Evolutionary conservation across 2,888 invertebrate species (phyloP).

Genomic region (Heliconius sara): DNA sequence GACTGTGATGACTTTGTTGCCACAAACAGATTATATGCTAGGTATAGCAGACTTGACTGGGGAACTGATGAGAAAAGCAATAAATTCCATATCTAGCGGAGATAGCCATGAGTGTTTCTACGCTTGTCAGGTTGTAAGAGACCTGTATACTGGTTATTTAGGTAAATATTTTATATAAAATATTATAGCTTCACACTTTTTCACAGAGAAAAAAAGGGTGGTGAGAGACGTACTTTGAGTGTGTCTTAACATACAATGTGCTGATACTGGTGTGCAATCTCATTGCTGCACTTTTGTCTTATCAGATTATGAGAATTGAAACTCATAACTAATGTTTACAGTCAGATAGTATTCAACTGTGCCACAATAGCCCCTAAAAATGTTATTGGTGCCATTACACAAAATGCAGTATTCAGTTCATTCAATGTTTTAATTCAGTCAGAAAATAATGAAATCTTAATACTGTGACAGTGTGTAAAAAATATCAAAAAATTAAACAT

Average conservation of each 20-base stretch:
- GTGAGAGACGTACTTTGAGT: neutral
- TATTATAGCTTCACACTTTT: neutral
- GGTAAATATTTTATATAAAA: constrained; percentile 63
- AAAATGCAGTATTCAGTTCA: too few species aligned
- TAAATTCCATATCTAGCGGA: constrained; percentile 91
- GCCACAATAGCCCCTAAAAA: neutral
- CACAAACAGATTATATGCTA: constrained; percentile 85
- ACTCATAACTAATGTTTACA: too few species aligned
- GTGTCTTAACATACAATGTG: neutral
- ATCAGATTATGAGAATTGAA: too few species aligned
- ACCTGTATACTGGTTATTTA: constrained; percentile 86
- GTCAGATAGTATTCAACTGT: neutral
- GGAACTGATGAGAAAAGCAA: constrained; percentile 94
- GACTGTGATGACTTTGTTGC: constrained; percentile 65
- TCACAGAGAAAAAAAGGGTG: too few species aligned
- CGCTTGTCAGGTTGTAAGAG: constrained; percentile 88
- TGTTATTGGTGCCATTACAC: neutral
- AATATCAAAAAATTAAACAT: neutral
- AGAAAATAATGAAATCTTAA: too few species aligned
- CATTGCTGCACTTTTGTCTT: too few species aligned
- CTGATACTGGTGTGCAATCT: too few species aligned
- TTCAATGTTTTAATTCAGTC: too few species aligned
- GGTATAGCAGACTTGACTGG: constrained; percentile 95
- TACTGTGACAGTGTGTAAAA: too few species aligned
- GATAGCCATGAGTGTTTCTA: constrained; percentile 88